A percentile compares a stretch with the other conserved stretches of the same genome.
Evolutionary conservation across 1,140 invertebrate genomes (phyloP).

Genomic region (Antheraea mylitta): DNA sequence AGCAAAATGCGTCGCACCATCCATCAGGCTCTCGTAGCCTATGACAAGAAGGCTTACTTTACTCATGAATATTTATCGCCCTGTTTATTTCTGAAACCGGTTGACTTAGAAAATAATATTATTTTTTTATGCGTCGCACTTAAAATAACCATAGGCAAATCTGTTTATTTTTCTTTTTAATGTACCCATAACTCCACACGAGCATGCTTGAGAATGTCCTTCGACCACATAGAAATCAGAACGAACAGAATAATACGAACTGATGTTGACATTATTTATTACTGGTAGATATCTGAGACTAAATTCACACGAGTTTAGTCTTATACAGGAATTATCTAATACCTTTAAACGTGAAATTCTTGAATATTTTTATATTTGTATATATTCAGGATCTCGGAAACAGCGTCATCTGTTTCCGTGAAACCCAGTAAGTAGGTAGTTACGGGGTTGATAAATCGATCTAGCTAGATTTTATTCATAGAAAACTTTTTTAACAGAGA

Average conservation of each 20-base stretch:
- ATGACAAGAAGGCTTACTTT: slow-evolving; percentile 72
- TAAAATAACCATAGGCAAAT: slow-evolving; percentile 13
- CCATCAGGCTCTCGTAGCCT: slow-evolving; percentile 68
- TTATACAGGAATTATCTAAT: too few species aligned
- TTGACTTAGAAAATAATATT: slow-evolving; percentile 43
- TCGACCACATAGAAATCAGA: slow-evolving; percentile 10
- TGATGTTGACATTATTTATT: too few species aligned
- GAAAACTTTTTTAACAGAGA: too few species aligned
- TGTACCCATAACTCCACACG: slow-evolving; percentile 20
- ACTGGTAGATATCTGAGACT: too few species aligned
- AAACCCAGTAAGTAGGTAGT: too few species aligned
- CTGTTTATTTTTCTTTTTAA: slow-evolving; percentile 24
- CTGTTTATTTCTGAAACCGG: slow-evolving; percentile 56
- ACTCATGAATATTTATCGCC: slow-evolving; percentile 71
- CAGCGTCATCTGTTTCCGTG: too few species aligned
- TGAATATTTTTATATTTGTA: too few species aligned
- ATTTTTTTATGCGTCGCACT: slow-evolving; percentile 35
- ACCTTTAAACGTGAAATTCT: too few species aligned
- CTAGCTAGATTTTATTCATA: too few species aligned
- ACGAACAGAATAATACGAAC: neutral
- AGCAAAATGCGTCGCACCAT: slow-evolving; percentile 50
- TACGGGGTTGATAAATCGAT: too few species aligned
- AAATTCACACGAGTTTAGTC: too few species aligned
- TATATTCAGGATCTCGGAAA: too few species aligned
- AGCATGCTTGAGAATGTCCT: slow-evolving; percentile 13